These are phyloP conservation scores for Dendrolimus houi DNA, from an alignment of 2,888 invertebrate genomes.

Conservation along the genomic window DNA sequence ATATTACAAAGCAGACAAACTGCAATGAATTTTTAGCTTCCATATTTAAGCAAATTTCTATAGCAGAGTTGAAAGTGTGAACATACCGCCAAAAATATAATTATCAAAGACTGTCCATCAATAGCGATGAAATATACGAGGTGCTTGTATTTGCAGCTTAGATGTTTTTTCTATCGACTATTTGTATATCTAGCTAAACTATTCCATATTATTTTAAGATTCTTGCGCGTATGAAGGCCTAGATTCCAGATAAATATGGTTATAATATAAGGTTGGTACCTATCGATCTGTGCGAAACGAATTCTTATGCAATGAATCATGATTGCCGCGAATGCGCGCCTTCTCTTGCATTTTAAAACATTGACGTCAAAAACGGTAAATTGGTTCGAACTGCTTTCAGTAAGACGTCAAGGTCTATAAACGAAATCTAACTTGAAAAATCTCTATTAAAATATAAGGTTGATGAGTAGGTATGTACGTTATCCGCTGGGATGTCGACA, in stretches of 20 bases:
- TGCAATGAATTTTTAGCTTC: conserved; percentile 5
- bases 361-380: conserved; percentile 45
- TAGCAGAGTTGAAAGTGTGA: too few relatives aligned
- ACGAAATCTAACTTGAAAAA: conserved; percentile 8
- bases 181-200: too few relatives aligned
- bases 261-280: background rate
- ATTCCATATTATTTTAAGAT: conserved; percentile 5
- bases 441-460: background rate
- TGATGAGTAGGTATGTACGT: background rate
- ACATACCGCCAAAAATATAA: too few relatives aligned
- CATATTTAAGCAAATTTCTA: conserved; percentile 7
- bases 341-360: conserved; percentile 42
- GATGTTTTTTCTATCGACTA: too few relatives aligned
- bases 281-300: conserved; percentile 15
- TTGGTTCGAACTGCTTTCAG: conserved; percentile 27
- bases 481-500: background rate
- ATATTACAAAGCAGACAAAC: conserved; percentile 19
- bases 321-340: conserved; percentile 22
- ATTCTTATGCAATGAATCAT: conserved; percentile 39
- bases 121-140: too few relatives aligned
- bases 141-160: too few relatives aligned
- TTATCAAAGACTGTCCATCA: too few relatives aligned
- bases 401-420: conserved; percentile 27
- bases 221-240: conserved; percentile 8
- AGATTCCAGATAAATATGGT: conserved; percentile 7